Evolutionary conservation across 2,113 vertebrate genomes (phyloP).

Genomic region (Vulpes lagopus): DNA sequence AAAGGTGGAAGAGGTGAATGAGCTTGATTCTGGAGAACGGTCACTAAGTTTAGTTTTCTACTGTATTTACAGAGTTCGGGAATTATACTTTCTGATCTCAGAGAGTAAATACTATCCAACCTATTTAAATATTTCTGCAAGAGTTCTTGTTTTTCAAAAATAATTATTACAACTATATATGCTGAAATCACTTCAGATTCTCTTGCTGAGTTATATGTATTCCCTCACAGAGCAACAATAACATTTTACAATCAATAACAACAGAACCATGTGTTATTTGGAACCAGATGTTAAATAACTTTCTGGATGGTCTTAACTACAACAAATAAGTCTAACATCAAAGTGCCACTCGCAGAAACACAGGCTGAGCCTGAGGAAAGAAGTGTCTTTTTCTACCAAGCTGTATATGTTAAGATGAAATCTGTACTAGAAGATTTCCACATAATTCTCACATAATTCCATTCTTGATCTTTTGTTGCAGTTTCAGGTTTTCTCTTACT

Average conservation of each 20-base stretch:
- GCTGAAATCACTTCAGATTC: conserved; percentile 25
- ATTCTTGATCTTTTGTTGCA: background rate
- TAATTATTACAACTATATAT: conserved; percentile 24
- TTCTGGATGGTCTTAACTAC: conserved; percentile 20
- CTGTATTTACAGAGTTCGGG: background rate
- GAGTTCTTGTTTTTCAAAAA: background rate
- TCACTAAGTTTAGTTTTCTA: background rate
- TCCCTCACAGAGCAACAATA: conserved; percentile 7
- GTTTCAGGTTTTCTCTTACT: background rate
- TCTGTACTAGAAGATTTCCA: background rate
- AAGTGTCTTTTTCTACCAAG: conserved; percentile 26
- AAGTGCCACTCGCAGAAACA: background rate
- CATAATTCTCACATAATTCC: background rate
- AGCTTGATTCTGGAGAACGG: background rate
- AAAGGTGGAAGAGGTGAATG: background rate
- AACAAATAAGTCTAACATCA: background rate
- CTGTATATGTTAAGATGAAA: background rate
- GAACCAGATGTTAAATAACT: conserved; percentile 53
- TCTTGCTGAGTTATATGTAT: conserved; percentile 52
- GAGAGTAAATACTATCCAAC: background rate
- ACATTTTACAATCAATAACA: background rate
- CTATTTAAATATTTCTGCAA: background rate
- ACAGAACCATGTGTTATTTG: conserved; percentile 9
- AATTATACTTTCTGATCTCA: background rate
- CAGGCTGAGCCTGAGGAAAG: background rate